Evolutionary conservation across 2,888 invertebrate genomes (phyloP).

Genomic region (Caenorhabditis doughertyi): DNA sequence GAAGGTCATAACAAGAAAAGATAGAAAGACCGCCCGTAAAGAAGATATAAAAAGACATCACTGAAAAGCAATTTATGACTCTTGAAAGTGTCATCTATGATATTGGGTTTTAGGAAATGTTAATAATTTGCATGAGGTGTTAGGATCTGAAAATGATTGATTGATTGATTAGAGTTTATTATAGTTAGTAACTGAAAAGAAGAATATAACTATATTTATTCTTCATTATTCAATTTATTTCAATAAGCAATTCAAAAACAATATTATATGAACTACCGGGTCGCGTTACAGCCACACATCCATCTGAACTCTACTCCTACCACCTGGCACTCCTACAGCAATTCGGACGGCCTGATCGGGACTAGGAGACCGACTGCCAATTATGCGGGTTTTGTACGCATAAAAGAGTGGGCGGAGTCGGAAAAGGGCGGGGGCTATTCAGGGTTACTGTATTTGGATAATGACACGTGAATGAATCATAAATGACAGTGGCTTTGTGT

Average conservation of each 20-base stretch:
- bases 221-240: conserved; percentile 1
- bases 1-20: conserved; percentile 20
- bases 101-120: background rate
- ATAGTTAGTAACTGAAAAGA: background rate
- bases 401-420: conserved; percentile 10
- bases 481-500: background rate
- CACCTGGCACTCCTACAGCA: conserved; percentile 7
- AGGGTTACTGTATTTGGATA: conserved; percentile 17
- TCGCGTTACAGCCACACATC: background rate
- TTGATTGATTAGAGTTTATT: too few species aligned
- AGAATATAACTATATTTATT: background rate
- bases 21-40: conserved; percentile 12
- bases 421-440: background rate
- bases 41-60: background rate
- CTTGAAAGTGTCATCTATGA: conserved; percentile 2
- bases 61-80: conserved; percentile 6
- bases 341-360: background rate
- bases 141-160: conserved; percentile 17
- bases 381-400: conserved; percentile 8
- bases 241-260: background rate
- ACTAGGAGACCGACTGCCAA: background rate
- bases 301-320: background rate
- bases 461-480: conserved; percentile 31
- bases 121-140: background rate
- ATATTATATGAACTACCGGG: background rate